Conservation (phyloP, 2,888 invertebrate genomes). For the Hirtodrosophila cameraria region DNA sequence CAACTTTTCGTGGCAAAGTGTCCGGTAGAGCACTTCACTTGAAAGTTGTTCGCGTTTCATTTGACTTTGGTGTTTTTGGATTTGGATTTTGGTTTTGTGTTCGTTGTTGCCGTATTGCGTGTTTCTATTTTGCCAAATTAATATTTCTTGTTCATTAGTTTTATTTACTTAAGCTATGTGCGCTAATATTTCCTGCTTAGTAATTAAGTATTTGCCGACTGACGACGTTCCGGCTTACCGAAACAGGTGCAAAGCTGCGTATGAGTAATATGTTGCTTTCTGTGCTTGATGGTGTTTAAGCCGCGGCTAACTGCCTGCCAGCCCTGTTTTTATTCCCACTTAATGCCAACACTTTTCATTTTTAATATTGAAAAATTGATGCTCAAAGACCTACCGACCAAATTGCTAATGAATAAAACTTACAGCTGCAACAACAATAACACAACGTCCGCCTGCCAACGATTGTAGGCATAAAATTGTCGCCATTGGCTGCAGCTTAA, state of each 20-base stretch:
- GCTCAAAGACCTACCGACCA: constrained; percentile 22
- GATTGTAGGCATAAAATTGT: constrained; percentile 52
- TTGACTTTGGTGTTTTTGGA: neutral
- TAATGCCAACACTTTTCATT: constrained; percentile 72
- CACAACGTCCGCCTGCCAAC: constrained; percentile 4
- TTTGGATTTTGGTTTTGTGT: constrained; percentile 1
- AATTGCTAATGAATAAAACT: constrained; percentile 48
- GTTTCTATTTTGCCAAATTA: constrained; percentile 64
- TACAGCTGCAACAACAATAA: constrained; percentile 7
- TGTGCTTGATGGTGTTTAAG: constrained; percentile 16
- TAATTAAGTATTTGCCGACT: constrained; percentile 60
- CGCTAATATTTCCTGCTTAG: constrained; percentile 73
- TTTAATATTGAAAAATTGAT: constrained; percentile 64
- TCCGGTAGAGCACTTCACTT: constrained; percentile 44
- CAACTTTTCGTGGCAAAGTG: constrained; percentile 71
- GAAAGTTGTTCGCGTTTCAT: constrained; percentile 51
- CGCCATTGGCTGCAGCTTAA: constrained; percentile 24
- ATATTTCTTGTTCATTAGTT: constrained; percentile 78
- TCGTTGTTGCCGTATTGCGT: constrained; percentile 32
- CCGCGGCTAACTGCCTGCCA: constrained; percentile 25
- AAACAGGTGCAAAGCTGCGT: constrained; percentile 68
- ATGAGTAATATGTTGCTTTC: constrained; percentile 69
- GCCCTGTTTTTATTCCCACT: constrained; percentile 38
- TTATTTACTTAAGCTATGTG: constrained; percentile 63
- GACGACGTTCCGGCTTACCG: too few species aligned